Evolutionary conservation across 2,797 vertebrate species (phyloP).

Genomic region (Alca torda): DNA sequence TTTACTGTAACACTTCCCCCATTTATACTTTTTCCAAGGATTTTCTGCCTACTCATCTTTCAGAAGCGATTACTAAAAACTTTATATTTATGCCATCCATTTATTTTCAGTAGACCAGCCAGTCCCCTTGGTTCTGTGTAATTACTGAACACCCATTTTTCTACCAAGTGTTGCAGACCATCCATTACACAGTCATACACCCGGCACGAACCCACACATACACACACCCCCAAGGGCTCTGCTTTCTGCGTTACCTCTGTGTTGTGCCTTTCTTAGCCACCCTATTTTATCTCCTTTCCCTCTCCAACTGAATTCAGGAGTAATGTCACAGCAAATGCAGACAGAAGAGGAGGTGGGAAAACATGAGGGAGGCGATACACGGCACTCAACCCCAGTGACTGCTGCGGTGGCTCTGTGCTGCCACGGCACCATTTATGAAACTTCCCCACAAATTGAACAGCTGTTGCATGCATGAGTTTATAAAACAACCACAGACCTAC

Average conservation of each 20-base stretch:
- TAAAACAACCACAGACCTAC: neutral
- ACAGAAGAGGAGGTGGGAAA: neutral
- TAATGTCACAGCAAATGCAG: neutral
- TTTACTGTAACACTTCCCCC: neutral
- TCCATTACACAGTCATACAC: neutral
- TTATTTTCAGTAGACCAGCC: neutral
- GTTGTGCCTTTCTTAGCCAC: neutral
- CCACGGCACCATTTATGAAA: neutral
- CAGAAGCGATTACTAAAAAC: neutral
- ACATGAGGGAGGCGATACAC: fast-evolving
- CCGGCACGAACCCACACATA: neutral
- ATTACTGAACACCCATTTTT: neutral
- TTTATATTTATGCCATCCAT: neutral
- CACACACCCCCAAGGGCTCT: neutral
- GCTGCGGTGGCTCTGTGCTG: neutral
- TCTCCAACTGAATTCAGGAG: neutral
- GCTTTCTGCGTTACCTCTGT: neutral
- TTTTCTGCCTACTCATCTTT: neutral
- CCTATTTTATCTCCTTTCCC: neutral
- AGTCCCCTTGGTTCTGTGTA: neutral
- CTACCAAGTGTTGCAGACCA: neutral
- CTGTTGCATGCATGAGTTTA: neutral
- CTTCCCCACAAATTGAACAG: neutral
- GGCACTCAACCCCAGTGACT: neutral
- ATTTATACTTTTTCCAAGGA: neutral